A percentile compares a stretch with the other conserved stretches of the same genome.
phyloP scores from a whole-genome alignment of 2,888 invertebrate species.

The Cerastis leucographa region DNA sequence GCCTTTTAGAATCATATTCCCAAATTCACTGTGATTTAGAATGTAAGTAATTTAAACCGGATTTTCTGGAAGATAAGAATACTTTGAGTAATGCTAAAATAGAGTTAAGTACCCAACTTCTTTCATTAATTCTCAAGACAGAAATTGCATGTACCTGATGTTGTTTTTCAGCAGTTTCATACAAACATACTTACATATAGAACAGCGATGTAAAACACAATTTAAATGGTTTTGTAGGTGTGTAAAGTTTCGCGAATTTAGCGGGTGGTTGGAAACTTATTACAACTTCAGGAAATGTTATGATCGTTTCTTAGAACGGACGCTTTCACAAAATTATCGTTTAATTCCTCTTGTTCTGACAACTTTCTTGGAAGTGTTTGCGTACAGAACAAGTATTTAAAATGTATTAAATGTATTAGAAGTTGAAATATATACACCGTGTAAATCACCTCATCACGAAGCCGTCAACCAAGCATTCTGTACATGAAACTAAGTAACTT shows the following conservation, averaged over 20 bases:
- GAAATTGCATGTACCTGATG: no score
- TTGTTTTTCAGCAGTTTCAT: not conserved
- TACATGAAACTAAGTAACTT: no score
- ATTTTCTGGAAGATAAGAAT: no score
- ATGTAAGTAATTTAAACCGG: no score
- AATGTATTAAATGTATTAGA: not conserved
- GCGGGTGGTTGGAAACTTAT: slow-evolving; percentile 26
- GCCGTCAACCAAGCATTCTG: no score
- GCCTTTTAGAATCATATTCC: no score
- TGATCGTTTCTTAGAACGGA: slow-evolving; percentile 12
- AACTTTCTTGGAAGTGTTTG: not conserved
- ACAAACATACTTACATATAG: not conserved
- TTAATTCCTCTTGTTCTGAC: slow-evolving; percentile 14
- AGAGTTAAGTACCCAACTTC: not conserved
- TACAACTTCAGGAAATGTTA: slow-evolving; percentile 35
- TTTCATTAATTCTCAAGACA: no score
- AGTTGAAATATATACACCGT: no score
- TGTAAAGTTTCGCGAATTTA: slow-evolving; percentile 16
- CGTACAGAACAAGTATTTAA: slow-evolving; percentile 6
- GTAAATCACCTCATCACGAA: no score
- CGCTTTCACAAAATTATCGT: not conserved
- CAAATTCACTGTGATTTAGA: no score
- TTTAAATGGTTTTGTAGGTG: slow-evolving; percentile 11
- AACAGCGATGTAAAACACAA: not conserved
- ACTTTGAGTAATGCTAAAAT: not conserved